A percentile compares a stretch with the other conserved stretches of the same genome.
These are phyloP conservation scores for Phylloscopus trochilus DNA, from an alignment of 2,113 vertebrate genomes.

Conservation along the genomic window DNA sequence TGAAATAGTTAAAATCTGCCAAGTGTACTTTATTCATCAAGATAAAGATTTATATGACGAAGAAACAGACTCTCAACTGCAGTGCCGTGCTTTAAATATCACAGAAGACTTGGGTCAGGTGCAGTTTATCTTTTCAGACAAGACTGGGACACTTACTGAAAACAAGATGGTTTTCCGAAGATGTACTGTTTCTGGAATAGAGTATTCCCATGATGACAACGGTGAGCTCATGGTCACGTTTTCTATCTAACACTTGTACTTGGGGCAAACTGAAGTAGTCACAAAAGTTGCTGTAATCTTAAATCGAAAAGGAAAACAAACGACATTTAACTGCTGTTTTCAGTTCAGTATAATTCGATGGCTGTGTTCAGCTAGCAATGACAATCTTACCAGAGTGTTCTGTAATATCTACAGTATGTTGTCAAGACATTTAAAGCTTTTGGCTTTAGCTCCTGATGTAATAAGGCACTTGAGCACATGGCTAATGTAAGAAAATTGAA, in stretches of 20 bases:
- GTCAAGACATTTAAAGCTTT: background rate
- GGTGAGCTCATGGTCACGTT: constrained; percentile 74
- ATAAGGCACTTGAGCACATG: background rate
- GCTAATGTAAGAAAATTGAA: background rate
- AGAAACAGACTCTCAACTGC: constrained; percentile 91
- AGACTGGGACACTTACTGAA: constrained; percentile 96
- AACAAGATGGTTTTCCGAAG: constrained; percentile 99
- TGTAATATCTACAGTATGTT: background rate
- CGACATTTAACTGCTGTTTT: background rate
- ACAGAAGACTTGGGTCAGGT: constrained; percentile 97
- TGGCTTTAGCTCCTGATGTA: background rate
- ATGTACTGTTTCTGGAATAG: constrained; percentile 92
- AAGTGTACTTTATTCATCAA: constrained; percentile 97
- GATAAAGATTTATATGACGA: constrained; percentile 93
- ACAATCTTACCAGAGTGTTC: background rate
- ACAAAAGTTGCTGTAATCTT: background rate
- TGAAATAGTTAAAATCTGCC: constrained; percentile 97
- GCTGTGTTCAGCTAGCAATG: background rate
- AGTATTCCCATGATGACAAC: constrained; percentile 97
- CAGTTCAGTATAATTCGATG: background rate
- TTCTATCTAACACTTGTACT: background rate
- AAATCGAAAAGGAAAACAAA: background rate
- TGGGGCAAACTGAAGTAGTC: background rate
- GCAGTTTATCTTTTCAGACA: constrained; percentile 98
- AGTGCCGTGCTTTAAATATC: constrained; percentile 96